Base-by-base conservation (phyloP, 1,140 invertebrate genomes). In the Meloidogyne hapla region DNA sequence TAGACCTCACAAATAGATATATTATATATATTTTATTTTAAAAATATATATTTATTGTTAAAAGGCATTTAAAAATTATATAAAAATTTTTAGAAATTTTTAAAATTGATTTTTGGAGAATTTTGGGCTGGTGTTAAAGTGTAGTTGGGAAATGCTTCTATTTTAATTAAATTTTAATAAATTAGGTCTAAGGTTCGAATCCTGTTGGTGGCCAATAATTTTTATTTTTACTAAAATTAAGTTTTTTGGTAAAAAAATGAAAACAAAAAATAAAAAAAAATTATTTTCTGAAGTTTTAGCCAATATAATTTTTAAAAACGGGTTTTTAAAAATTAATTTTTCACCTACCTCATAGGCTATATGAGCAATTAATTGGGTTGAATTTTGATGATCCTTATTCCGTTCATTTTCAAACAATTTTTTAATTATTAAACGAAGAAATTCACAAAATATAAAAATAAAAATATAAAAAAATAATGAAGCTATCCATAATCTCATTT, bases 401-500 rank as follows among this genome's bases (percentile, higher is more conserved):
- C 5, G 10, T 61, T 21, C 48, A 56, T 56, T 56, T 56, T 56
- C 48, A 56, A 56, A 56, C 28, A 63, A 28, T 63, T 23, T 63
- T 23, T 73, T 2, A 6, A 25, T 40, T 25, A 73, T 56, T 25
- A 38, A 26, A 21, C 71, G 71, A 26, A 73, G 56, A 5, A 73
- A 9, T 33, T 73, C 71, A 63, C 71, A 73, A 63, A 73, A 73
- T 38, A 73, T 28, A 64, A 73, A 73, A 23, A 56, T 23, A 13
- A 2, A 73, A 18, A 38, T 23, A 23, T 73, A 73, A 33, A 73
- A 73, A n/a, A 18, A 73, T 25, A 73, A 23, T 25, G 71, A 73
- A 65, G 71, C 56, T 12, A 73, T 64, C 71, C 71, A 73, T 25
- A 73, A 38, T 15, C 48, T 33, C 71, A 73, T 74, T 74, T 25